Base-by-base conservation (phyloP, 2,113 vertebrate species). In the Mirza zaza region DNA sequence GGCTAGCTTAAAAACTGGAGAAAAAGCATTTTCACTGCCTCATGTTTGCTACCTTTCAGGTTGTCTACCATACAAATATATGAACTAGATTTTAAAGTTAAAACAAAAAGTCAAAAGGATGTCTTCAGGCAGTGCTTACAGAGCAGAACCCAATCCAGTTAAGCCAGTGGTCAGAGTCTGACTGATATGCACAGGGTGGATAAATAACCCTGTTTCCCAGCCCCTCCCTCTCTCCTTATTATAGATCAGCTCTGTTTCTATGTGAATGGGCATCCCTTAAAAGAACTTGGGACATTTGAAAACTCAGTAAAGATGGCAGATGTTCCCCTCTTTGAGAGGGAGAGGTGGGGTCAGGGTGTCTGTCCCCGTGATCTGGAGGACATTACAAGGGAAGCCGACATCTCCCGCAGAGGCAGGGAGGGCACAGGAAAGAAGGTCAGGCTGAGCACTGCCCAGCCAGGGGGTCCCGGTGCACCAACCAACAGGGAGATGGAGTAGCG, bases 391-490 rank as follows among this genome's bases (percentile, higher is more conserved):
- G 21, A 61, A 39, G 27, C 17, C 34, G 55, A 36, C 95, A 63
- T 50, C 18, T 84, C 29, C 27, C 23, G 20, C 39, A n/a, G 48
- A 92, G 18, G 29, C 27, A 45, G 25, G 3, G 5, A 89, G 2
- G 48, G 2, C 5, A 20, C 18, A 55, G 27, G 39, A 80, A n/a
- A 2, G 5, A 32, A 52, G 42, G 17, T 3, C 8, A 29, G 21
- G 17, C 42, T 83, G 14, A 39, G n/a, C 14, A 17, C n/a, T 2
- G 48, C 8, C 10, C 18, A 63, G 12, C 70, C 12, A 27, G 71
- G 27, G 42, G 18, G 4, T 27, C 17, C n/a, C 5, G 12, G 9
- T 11, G 9, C 48, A 67, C 2, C 0, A 7, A 14, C 0, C 3
- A 73, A 73, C 0, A 20, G 17, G 17, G 39, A 52, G 27, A 52